phyloP scores from a whole-genome alignment of 2,888 invertebrate genomes.

The Drosophila koepferae region DNA sequence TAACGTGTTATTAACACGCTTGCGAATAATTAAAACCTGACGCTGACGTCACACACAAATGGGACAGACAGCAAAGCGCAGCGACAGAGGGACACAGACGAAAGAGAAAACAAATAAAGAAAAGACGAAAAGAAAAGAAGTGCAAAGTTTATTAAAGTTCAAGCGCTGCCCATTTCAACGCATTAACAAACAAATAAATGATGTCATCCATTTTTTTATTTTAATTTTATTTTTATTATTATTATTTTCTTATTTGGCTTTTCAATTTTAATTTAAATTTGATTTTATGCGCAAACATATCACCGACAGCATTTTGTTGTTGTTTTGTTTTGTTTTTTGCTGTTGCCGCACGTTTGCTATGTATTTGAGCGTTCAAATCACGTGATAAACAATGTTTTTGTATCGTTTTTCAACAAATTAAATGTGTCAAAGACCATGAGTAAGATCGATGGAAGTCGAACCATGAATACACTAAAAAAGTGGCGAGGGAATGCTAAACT shows the following conservation, averaged over 20 bases:
- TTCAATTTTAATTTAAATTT: conserved; percentile 22
- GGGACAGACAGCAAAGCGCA: conserved; percentile 37
- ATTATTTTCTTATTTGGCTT: background rate
- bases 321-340: conserved; percentile 11
- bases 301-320: background rate
- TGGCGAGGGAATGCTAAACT: background rate
- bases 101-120: conserved; percentile 11
- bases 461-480: conserved; percentile 17
- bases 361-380: conserved; percentile 34
- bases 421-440: conserved; percentile 40
- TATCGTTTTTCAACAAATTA: conserved; percentile 22
- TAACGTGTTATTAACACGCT: conserved; percentile 32
- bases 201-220: conserved; percentile 59
- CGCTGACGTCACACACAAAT: conserved; percentile 52
- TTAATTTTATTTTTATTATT: too few relatives aligned
- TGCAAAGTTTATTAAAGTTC: conserved; percentile 79
- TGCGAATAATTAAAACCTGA: conserved; percentile 35
- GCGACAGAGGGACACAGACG: conserved; percentile 37
- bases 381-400: conserved; percentile 45
- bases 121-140: conserved; percentile 32
- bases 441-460: conserved; percentile 2
- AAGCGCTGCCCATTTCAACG: conserved; percentile 35
- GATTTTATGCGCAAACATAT: conserved; percentile 23
- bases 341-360: conserved; percentile 41
- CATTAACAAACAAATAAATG: conserved; percentile 55